Evolutionary conservation across 1,140 invertebrate genomes (phyloP), one percentile per base, ranked within the genome.

Genomic region (Harlomillsia oculata): DNA sequence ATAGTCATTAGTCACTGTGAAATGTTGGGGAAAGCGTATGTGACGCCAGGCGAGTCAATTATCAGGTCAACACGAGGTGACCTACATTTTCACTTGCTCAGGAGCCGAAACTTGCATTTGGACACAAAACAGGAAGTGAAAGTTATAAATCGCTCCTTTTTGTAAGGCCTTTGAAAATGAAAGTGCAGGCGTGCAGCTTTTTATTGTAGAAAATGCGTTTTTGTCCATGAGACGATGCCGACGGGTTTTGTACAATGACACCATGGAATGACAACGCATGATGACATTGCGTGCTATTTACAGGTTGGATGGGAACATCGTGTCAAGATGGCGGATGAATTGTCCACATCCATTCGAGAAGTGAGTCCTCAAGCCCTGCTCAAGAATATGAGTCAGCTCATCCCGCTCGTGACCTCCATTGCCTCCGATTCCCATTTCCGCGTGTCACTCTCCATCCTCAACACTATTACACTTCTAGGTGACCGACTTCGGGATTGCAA

Each of bases 401-500:
- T 62, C 20, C 60, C 60, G 0, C 50, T 62, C 2, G 39, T 62
- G 6, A 58, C 60, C 1, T 49, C 56, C 16, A 51, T 62, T 9
- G 54, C 55, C 40, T 41, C 55, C 2, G 60, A 57, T 18, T 55
- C 56, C 20, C 50, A 59, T 46, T 62, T 62, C 39, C 36, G 45
- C 1, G 52, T 51, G 6, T 45, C 40, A 13, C 44, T 64, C 0
- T 60, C 62, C 2, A 60, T 53, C 16, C 52, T 64, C n/a, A 60
- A 53, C 23, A 59, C 62, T 2, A 59, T 64, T 11, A 60, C 39
- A 18, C 23, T 56, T 6, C 43, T 64, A 25, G 44, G 51, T 28
- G 58, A 64, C 25, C 39, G 59, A 16, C 59, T 64, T 11, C 28
- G 56, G 18, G 60, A 62, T 26, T 56, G 56, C 36, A 57, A 62